These are phyloP conservation scores for Acanthosepion lycidas DNA, from an alignment of 2,888 invertebrate genomes.

Conservation along the genomic window DNA sequence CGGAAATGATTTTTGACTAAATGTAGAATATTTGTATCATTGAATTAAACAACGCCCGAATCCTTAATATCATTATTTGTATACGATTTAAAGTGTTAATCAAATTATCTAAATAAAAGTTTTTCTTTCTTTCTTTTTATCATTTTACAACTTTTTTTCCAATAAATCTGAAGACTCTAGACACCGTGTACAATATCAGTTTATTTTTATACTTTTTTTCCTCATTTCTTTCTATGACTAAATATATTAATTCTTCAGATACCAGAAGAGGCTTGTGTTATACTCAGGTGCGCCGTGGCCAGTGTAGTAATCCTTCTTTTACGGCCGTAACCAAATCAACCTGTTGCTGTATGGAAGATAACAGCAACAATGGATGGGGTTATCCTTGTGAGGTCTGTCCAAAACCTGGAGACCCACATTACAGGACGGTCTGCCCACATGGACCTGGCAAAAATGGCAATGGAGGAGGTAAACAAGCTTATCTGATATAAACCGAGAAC, in stretches of 20 bases:
- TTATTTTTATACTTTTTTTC: neutral
- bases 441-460: slow-evolving; percentile 86
- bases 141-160: no score
- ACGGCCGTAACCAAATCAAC: slow-evolving; percentile 87
- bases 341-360: slow-evolving; percentile 86
- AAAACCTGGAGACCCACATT: slow-evolving; percentile 81
- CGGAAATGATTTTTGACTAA: no score
- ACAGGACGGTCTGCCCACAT: slow-evolving; percentile 84
- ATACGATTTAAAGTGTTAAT: no score
- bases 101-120: no score
- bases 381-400: slow-evolving; percentile 86
- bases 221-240: neutral
- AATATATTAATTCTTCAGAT: slow-evolving; percentile 77
- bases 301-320: slow-evolving; percentile 85
- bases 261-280: slow-evolving; percentile 88
- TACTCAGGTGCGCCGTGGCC: slow-evolving; percentile 83
- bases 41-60: no score
- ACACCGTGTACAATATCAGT: neutral
- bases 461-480: slow-evolving; percentile 79
- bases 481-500: neutral
- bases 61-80: no score
- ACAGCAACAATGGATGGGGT: slow-evolving; percentile 84
- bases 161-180: no score
- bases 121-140: no score
- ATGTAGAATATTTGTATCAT: no score